phyloP scores from a whole-genome alignment of 2,797 vertebrate species.

The Onychomys leucogaster region DNA sequence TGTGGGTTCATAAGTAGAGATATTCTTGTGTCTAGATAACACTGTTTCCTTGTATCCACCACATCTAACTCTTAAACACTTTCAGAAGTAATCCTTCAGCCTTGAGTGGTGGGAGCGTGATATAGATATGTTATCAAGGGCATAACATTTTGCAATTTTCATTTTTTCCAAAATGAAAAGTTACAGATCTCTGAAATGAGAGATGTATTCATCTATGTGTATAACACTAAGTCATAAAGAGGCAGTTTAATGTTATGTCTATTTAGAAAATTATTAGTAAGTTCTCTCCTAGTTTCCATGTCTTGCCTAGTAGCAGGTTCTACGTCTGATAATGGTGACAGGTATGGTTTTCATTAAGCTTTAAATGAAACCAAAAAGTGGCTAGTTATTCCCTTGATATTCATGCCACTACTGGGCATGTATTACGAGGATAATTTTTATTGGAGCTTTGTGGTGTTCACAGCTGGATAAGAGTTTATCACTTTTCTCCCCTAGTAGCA shows the following conservation, averaged over 20 bases:
- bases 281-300: neutral
- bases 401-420: neutral
- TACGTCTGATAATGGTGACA: neutral
- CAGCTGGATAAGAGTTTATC: neutral
- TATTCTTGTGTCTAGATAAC: no score
- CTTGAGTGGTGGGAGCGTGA: neutral
- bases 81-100: neutral
- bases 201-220: neutral
- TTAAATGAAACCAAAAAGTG: neutral
- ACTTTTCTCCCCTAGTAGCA: neutral
- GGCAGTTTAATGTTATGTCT: neutral
- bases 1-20: neutral
- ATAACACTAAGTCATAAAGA: neutral
- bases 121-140: neutral
- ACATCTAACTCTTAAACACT: neutral
- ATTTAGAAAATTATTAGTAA: neutral
- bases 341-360: neutral
- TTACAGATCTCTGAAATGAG: neutral
- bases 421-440: neutral
- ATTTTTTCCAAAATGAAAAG: neutral
- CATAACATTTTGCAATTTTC: neutral
- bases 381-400: neutral
- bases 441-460: neutral
- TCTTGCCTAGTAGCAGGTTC: no score
- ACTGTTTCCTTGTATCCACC: neutral